These are phyloP conservation scores for Silurus lanzhouensis DNA, from an alignment of 2,797 vertebrate genomes.

Conservation along the genomic window DNA sequence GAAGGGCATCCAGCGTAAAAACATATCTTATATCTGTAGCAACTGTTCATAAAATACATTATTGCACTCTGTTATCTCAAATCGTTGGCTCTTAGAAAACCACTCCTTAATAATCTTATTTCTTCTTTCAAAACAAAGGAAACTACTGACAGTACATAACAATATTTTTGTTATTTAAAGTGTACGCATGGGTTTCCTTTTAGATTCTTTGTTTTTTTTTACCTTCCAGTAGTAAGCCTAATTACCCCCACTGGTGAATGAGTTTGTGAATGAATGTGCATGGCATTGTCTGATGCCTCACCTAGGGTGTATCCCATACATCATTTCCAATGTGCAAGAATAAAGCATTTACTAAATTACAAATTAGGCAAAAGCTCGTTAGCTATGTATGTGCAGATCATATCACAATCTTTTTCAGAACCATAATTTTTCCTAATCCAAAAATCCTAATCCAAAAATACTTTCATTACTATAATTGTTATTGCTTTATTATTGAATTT, in stretches of 20 bases:
- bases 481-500: constrained; percentile 5
- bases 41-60: neutral
- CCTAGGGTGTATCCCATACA: neutral
- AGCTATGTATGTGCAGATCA: neutral
- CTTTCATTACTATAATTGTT: neutral
- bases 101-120: neutral
- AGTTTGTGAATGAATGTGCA: neutral
- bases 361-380: neutral
- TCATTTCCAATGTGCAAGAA: neutral
- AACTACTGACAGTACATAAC: neutral
- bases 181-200: neutral
- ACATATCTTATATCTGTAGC: neutral
- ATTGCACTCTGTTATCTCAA: neutral
- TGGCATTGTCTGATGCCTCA: neutral
- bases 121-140: neutral
- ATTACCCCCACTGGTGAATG: neutral
- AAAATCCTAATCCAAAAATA: too few species aligned
- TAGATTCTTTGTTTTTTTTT: neutral
- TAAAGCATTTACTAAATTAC: neutral
- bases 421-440: neutral
- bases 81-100: neutral
- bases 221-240: neutral
- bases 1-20: too few species aligned
- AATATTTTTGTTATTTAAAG: neutral
- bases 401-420: neutral